Evolutionary conservation across 1,140 invertebrate genomes (phyloP).

Genomic region (Conopomorpha cramerella): DNA sequence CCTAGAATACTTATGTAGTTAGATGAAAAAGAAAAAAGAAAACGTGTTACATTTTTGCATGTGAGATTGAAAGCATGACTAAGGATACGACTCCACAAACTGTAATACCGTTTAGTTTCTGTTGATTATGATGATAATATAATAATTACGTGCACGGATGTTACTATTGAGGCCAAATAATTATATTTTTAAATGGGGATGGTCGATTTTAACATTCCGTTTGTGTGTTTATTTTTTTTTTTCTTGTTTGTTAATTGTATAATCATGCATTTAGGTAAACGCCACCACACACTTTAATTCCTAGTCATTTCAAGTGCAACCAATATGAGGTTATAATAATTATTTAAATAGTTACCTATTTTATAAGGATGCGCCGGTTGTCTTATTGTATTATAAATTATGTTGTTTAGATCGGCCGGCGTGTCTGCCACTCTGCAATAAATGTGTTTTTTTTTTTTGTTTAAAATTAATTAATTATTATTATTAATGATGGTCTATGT

Average conservation of each 20-base stretch:
- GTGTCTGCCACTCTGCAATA: too few species aligned
- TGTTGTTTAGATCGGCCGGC: too few species aligned
- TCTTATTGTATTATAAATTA: conserved; percentile 45
- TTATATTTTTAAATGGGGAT: conserved; percentile 55
- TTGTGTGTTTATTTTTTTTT: conserved; percentile 20
- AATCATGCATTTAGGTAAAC: conserved; percentile 34
- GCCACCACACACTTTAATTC: conserved; percentile 46
- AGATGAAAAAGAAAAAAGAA: conserved; percentile 31
- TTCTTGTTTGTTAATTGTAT: conserved; percentile 13
- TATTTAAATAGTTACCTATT: conserved; percentile 32
- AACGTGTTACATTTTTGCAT: conserved; percentile 39
- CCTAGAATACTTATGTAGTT: conserved; percentile 56
- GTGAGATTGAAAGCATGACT: conserved; percentile 44
- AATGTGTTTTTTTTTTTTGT: too few species aligned
- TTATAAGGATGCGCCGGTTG: conserved; percentile 13
- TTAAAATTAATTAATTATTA: too few species aligned
- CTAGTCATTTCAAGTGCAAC: conserved; percentile 58
- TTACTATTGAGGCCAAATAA: conserved; percentile 58
- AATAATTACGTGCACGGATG: conserved; percentile 25
- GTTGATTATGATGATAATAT: too few species aligned
- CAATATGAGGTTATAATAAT: conserved; percentile 46
- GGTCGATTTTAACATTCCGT: conserved; percentile 60
- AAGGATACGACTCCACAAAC: conserved; percentile 25
- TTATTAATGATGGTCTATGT: neutral
- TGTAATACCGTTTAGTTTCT: conserved; percentile 26